Evolutionary conservation across 2,113 vertebrate genomes (phyloP).

Genomic region (Nettapus auritus): DNA sequence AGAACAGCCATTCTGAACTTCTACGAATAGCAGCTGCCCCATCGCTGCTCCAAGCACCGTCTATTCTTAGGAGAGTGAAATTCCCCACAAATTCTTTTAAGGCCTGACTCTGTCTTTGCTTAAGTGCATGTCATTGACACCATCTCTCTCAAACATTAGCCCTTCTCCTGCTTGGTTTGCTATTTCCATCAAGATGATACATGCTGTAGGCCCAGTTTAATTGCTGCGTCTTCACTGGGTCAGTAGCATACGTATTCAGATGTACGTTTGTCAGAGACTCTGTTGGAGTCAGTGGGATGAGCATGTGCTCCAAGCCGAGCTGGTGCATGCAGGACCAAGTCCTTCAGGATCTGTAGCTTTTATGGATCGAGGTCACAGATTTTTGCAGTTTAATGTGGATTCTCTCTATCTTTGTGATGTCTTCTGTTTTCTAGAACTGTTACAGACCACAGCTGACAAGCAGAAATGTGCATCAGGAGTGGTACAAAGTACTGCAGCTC

Average conservation of each 20-base stretch:
- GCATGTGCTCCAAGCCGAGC: not conserved
- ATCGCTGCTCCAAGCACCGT: not conserved
- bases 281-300: not conserved
- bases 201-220: not conserved
- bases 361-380: not conserved
- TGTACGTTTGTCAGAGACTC: not conserved
- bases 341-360: not conserved
- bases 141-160: not conserved
- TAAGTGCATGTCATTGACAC: slow-evolving; percentile 14
- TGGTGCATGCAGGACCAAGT: not conserved
- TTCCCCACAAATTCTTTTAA: slow-evolving; percentile 27
- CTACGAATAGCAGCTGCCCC: slow-evolving; percentile 48
- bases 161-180: not conserved
- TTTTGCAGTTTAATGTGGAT: not conserved
- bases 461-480: accelerated
- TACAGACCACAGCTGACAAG: not conserved
- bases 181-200: not conserved
- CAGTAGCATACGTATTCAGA: accelerated
- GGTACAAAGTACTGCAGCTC: not conserved
- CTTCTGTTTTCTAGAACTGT: not conserved
- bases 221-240: not conserved
- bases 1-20: slow-evolving; percentile 16
- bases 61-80: slow-evolving; percentile 56
- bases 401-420: not conserved
- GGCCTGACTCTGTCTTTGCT: slow-evolving; percentile 12